These are phyloP conservation scores for Siniperca scherzeri DNA, from an alignment of 2,797 vertebrate species.

Conservation along the genomic window DNA sequence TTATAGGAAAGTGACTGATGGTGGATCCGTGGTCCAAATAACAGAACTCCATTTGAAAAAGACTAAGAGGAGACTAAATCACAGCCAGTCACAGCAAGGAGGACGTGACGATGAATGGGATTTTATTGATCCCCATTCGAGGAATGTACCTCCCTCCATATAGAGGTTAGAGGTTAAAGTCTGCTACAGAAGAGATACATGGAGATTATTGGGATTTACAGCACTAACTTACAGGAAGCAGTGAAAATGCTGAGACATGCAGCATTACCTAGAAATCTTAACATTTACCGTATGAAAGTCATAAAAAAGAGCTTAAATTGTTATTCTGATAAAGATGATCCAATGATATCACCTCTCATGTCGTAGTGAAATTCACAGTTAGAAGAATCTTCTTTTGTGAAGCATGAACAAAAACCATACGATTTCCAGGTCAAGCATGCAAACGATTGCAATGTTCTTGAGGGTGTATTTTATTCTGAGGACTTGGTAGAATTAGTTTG, in stretches of 20 bases:
- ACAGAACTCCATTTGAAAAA: neutral
- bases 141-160: constrained; percentile 2
- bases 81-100: neutral
- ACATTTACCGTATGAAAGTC: neutral
- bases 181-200: neutral
- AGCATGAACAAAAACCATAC: constrained; percentile 2
- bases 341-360: neutral
- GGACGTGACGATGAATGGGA: neutral
- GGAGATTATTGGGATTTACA: neutral
- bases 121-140: constrained; percentile 3
- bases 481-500: neutral
- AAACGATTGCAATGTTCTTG: neutral
- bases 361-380: neutral
- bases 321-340: neutral
- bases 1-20: neutral
- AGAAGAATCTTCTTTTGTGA: neutral
- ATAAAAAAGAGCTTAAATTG: neutral
- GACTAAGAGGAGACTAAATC: constrained; percentile 2
- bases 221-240: neutral
- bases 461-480: neutral
- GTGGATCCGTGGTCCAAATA: neutral
- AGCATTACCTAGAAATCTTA: neutral
- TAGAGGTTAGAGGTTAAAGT: constrained; percentile 10
- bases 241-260: neutral
- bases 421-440: neutral